A percentile compares a stretch with the other conserved stretches of the same genome.
phyloP scores from a whole-genome alignment of 2,113 vertebrate species.

The Salvator merianae region DNA sequence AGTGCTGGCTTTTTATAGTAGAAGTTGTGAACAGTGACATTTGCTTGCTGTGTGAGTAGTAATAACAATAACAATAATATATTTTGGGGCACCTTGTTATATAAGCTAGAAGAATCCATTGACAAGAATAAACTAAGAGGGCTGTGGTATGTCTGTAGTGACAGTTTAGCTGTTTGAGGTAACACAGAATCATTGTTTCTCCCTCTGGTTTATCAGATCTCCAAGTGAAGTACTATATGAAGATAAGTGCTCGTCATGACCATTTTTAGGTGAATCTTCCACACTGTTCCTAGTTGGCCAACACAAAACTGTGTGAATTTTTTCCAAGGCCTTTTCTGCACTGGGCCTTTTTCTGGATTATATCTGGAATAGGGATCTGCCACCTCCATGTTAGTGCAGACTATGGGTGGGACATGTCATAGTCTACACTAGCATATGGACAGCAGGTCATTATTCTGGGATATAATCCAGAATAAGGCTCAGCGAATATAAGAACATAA shows the following conservation, averaged over 20 bases:
- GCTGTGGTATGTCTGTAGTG: slow-evolving; percentile 43
- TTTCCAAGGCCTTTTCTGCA: too few species aligned
- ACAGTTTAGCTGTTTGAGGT: slow-evolving; percentile 50
- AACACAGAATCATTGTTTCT: slow-evolving; percentile 41
- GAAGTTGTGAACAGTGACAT: slow-evolving; percentile 32
- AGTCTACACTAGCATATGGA: too few species aligned
- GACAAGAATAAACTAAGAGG: slow-evolving; percentile 42
- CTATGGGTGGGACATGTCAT: too few species aligned
- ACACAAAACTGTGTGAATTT: slow-evolving; percentile 21
- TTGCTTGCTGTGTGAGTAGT: slow-evolving; percentile 27
- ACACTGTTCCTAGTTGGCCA: slow-evolving; percentile 22
- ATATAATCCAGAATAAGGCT: too few species aligned
- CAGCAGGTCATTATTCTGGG: too few species aligned
- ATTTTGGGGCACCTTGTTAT: slow-evolving; percentile 50
- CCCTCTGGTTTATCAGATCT: slow-evolving; percentile 65
- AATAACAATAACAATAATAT: slow-evolving; percentile 64
- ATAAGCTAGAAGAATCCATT: slow-evolving; percentile 23
- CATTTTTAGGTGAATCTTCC: slow-evolving; percentile 14
- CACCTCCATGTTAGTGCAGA: too few species aligned
- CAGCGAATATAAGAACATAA: too few species aligned
- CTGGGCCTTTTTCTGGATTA: too few species aligned
- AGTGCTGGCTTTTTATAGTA: slow-evolving; percentile 39
- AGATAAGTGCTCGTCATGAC: slow-evolving; percentile 47
- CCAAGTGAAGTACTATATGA: slow-evolving; percentile 53
- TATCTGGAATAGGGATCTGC: too few species aligned